phyloP scores from a whole-genome alignment of 2,113 vertebrate genomes.

The Pseudorasbora parva region DNA sequence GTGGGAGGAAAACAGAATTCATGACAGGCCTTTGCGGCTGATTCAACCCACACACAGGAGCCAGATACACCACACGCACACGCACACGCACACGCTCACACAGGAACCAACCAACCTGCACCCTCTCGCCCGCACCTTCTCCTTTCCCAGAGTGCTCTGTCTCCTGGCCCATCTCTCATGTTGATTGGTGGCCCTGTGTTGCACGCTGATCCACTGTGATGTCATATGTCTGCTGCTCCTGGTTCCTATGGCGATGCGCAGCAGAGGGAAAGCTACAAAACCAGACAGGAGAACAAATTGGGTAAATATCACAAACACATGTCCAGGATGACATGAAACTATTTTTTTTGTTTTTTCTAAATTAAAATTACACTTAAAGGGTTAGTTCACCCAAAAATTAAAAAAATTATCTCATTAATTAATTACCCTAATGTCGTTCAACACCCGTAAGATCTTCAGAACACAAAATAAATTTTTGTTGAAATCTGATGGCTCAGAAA shows the following conservation, averaged over 20 bases:
- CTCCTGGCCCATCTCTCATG: conserved; percentile 36
- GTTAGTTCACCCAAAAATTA: too few species aligned
- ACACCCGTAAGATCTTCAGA: too few species aligned
- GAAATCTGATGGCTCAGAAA: too few species aligned
- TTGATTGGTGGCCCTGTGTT: conserved; percentile 44
- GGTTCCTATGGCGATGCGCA: conserved; percentile 30
- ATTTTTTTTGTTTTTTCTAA: too few species aligned
- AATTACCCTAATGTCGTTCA: too few species aligned
- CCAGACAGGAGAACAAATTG: conserved; percentile 15
- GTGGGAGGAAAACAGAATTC: conserved; percentile 33
- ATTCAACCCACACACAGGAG: conserved; percentile 47
- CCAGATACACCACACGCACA: background rate
- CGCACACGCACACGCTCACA: background rate
- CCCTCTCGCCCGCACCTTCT: conserved; percentile 12
- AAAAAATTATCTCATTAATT: too few species aligned
- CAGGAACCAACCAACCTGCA: conserved; percentile 8
- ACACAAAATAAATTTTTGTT: too few species aligned
- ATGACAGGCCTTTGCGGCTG: conserved; percentile 46
- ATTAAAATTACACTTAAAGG: too few species aligned
- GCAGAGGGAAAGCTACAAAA: conserved; percentile 14
- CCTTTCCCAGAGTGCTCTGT: conserved; percentile 12
- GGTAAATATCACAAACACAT: background rate
- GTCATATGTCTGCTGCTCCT: conserved; percentile 30
- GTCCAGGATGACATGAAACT: background rate
- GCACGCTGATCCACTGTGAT: conserved; percentile 49